These are phyloP conservation scores for Rhynchophorus ferrugineus DNA, from an alignment of 1,140 invertebrate species.

Conservation along the genomic window DNA sequence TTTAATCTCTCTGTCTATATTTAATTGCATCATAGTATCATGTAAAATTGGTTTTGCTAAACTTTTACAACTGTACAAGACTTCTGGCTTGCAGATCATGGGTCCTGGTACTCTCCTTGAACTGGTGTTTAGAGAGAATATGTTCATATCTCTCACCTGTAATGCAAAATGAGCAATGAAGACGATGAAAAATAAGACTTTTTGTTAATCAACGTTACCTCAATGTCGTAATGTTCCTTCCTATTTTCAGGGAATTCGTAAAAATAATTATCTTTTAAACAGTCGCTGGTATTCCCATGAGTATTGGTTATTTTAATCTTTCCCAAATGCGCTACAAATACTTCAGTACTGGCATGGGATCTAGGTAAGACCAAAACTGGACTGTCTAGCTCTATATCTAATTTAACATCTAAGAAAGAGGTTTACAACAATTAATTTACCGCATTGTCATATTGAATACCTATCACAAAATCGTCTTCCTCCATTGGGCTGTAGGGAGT, in stretches of 20 bases:
- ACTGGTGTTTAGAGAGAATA: slow-evolving; percentile 66
- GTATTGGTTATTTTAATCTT: slow-evolving; percentile 66
- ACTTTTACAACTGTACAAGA: slow-evolving; percentile 60
- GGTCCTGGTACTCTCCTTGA: slow-evolving; percentile 33
- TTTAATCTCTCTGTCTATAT: slow-evolving; percentile 45
- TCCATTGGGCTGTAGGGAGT: slow-evolving; percentile 42
- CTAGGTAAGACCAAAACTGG: slow-evolving; percentile 82
- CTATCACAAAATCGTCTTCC: slow-evolving; percentile 35
- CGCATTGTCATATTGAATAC: slow-evolving; percentile 8
- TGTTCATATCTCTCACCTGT: slow-evolving; percentile 71
- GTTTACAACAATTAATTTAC: slow-evolving; percentile 1
- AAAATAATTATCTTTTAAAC: slow-evolving; percentile 18
- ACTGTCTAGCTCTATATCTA: slow-evolving; percentile 76
- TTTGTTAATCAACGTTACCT: too few species aligned
- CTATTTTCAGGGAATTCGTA: slow-evolving; percentile 23
- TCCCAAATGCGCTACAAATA: slow-evolving; percentile 88
- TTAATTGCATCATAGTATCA: slow-evolving; percentile 71
- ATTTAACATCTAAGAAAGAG: slow-evolving; percentile 38
- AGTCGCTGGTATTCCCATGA: slow-evolving; percentile 10
- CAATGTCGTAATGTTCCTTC: slow-evolving; percentile 49
- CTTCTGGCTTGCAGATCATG: slow-evolving; percentile 46
- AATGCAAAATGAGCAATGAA: not conserved
- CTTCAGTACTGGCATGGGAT: slow-evolving; percentile 66
- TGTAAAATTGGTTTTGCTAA: slow-evolving; percentile 67
- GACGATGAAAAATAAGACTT: too few species aligned